Evolutionary conservation across 2,797 vertebrate genomes (phyloP).

Genomic region (Sebastes variabilis): DNA sequence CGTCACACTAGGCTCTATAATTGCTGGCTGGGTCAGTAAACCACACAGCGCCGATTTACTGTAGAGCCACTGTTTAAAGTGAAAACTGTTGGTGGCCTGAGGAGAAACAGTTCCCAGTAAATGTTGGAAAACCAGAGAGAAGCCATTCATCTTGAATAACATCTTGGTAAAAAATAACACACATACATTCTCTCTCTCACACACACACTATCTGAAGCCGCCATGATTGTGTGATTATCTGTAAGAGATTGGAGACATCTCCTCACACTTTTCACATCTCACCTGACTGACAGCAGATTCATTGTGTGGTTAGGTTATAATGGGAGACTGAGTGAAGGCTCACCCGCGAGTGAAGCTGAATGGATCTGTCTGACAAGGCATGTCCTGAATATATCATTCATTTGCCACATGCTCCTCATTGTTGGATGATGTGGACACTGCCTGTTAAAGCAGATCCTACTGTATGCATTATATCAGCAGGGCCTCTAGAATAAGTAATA

Average conservation of each 20-base stretch:
- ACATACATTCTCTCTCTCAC: not conserved
- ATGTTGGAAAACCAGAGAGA: not conserved
- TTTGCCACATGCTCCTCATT: constrained; percentile 18
- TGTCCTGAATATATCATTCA: constrained; percentile 56
- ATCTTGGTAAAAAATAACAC: not conserved
- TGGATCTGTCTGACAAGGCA: constrained; percentile 37
- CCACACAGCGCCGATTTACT: constrained; percentile 9
- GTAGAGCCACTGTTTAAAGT: constrained; percentile 6
- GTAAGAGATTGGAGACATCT: constrained; percentile 33
- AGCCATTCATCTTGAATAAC: not conserved
- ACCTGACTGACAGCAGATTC: constrained; percentile 56
- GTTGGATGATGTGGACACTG: not conserved
- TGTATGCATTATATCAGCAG: not conserved
- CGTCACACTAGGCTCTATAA: not conserved
- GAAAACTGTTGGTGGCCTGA: not conserved
- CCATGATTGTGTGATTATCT: constrained; percentile 49
- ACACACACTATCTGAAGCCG: not conserved
- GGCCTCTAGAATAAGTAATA: not conserved
- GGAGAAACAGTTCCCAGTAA: not conserved
- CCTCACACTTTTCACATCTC: constrained; percentile 47
- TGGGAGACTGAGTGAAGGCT: constrained; percentile 31
- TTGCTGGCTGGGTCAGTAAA: constrained; percentile 21
- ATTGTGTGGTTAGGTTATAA: constrained; percentile 43
- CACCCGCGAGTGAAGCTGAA: constrained; percentile 30
- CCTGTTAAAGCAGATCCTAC: not conserved